These are phyloP conservation scores for Alaudala cheleensis DNA, from an alignment of 2,113 vertebrate genomes.

Conservation along the genomic window DNA sequence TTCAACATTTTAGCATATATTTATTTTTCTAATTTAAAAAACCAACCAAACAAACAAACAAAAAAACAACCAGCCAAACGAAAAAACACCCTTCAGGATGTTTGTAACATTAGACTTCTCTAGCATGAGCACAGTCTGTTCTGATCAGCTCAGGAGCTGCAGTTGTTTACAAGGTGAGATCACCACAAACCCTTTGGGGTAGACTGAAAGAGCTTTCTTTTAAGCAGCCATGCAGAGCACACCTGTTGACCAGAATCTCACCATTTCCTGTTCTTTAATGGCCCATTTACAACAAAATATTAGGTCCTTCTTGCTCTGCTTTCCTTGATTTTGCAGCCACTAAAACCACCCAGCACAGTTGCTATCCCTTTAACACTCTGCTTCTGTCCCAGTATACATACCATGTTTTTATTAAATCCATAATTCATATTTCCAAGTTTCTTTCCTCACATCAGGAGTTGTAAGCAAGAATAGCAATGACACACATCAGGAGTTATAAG, in stretches of 20 bases:
- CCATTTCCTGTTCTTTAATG: neutral
- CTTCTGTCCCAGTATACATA: neutral
- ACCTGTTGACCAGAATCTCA: neutral
- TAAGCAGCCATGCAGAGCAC: neutral
- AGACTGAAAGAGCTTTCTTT: neutral
- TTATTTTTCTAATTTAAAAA: neutral
- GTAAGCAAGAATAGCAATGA: conserved; percentile 27
- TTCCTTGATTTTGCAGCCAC: neutral
- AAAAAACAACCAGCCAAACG: neutral
- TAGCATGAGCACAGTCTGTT: neutral
- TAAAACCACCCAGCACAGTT: neutral
- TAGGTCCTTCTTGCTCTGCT: neutral
- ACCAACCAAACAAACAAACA: too few species aligned
- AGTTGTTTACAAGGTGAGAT: neutral
- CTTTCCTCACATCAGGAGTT: neutral
- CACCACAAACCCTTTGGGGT: neutral
- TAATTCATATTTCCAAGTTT: conserved; percentile 35
- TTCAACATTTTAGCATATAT: neutral
- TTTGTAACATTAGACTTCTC: neutral
- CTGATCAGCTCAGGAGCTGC: neutral
- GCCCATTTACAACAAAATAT: neutral
- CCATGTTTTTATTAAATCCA: conserved; percentile 42
- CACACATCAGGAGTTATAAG: conserved; percentile 42
- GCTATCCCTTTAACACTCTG: neutral
- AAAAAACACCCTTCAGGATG: neutral